Conservation (phyloP, 2,888 invertebrate species). For the Diabrotica balteata region DNA sequence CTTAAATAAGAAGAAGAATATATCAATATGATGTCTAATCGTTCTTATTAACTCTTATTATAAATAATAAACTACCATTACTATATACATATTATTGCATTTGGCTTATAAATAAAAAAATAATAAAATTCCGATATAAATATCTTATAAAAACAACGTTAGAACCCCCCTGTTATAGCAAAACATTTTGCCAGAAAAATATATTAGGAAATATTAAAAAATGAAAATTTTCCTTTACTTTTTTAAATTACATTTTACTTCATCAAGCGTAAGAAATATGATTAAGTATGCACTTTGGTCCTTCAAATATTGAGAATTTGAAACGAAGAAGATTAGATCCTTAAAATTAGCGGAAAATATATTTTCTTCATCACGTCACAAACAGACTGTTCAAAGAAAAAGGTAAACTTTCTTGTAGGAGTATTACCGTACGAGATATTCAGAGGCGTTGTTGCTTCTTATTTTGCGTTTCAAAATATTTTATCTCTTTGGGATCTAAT, state of each 20-base stretch:
- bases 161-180: too few species aligned
- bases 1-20: too few species aligned
- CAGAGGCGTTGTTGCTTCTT: background rate
- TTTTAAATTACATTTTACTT: conserved; percentile 18
- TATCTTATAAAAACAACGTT: too few species aligned
- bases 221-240: conserved; percentile 11
- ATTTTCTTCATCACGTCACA: conserved; percentile 38
- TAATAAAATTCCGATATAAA: too few species aligned
- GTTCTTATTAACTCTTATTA: too few species aligned
- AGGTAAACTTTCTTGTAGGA: background rate
- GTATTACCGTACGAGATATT: background rate
- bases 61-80: too few species aligned
- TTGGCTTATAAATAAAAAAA: too few species aligned
- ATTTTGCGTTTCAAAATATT: background rate
- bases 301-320: conserved; percentile 17
- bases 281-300: conserved; percentile 34
- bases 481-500: background rate
- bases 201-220: conserved; percentile 3
- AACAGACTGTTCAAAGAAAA: conserved; percentile 30
- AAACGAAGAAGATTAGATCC: conserved; percentile 22
- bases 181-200: too few species aligned
- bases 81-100: too few species aligned
- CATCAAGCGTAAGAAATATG: conserved; percentile 19
- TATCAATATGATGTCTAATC: too few species aligned
- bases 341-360: conserved; percentile 33